Conservation (phyloP, 2,888 invertebrate genomes). For the Cephus nigrinus region DNA sequence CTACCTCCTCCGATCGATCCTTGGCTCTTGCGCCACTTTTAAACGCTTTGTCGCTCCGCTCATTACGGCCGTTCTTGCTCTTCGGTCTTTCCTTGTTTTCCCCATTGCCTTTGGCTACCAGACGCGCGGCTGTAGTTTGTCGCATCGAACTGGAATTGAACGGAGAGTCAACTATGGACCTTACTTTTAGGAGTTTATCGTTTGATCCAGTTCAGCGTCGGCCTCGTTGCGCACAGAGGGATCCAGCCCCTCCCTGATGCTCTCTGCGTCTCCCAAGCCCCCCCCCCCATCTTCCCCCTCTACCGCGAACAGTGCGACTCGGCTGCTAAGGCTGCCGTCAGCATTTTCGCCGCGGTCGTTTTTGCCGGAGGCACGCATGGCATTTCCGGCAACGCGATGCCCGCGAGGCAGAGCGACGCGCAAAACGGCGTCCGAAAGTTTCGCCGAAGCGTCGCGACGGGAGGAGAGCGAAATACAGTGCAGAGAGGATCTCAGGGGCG, state of each 20-base stretch:
- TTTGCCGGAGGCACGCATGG: constrained; percentile 38
- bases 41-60: not conserved
- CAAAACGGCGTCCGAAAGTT: not conserved
- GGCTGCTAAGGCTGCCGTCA: not conserved
- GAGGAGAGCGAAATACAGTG: not conserved
- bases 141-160: not conserved
- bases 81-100: not conserved
- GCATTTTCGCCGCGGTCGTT: not conserved
- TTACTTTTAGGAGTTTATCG: not conserved
- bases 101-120: not conserved
- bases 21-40: not conserved
- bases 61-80: not conserved
- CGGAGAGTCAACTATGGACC: not conserved
- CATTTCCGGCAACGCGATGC: constrained; percentile 60
- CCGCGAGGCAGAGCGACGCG: constrained; percentile 11
- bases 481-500: not conserved
- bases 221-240: not conserved
- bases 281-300: not conserved
- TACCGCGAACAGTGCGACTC: not conserved
- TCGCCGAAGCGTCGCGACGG: not conserved
- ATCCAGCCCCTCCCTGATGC: not conserved
- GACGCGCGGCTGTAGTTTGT: not conserved
- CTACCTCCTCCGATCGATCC: not conserved
- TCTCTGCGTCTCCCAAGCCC: not conserved
- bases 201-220: not conserved